Percentiles rank a stretch among this genome's conserved stretches.
phyloP scores from a whole-genome alignment of 1,140 invertebrate species.

The Caenorhabditis briggsae region DNA sequence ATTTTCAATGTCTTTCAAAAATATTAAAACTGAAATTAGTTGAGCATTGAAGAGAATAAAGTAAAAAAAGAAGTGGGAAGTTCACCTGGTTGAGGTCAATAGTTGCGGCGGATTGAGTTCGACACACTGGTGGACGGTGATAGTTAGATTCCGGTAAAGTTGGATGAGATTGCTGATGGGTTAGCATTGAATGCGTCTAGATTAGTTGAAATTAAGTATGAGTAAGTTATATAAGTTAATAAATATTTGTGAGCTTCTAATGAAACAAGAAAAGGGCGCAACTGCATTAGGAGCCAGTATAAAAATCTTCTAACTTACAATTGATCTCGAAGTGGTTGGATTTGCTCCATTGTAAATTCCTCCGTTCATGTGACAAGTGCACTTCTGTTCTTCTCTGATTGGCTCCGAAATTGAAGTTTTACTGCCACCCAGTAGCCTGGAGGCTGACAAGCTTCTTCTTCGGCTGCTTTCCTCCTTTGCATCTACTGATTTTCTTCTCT shows the following conservation, averaged over 20 bases:
- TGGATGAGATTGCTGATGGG: constrained; percentile 52
- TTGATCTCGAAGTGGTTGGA: constrained; percentile 10
- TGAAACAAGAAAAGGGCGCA: not conserved
- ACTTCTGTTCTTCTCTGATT: constrained; percentile 55
- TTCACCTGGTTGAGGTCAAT: constrained; percentile 39
- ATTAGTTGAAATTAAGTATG: constrained; percentile 13
- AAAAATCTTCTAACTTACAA: not conserved
- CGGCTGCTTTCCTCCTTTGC: constrained; percentile 45
- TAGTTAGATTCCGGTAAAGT: constrained; percentile 35
- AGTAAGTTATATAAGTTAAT: not conserved
- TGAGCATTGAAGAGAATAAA: not conserved
- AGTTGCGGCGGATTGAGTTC: constrained; percentile 49
- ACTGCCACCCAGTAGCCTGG: constrained; percentile 53
- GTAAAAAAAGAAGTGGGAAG: not conserved
- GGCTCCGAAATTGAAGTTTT: constrained; percentile 54
- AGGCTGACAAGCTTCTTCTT: constrained; percentile 62
- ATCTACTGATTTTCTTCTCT: constrained; percentile 63
- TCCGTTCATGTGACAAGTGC: constrained; percentile 57
- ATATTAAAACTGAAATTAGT: not conserved
- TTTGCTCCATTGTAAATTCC: constrained; percentile 53
- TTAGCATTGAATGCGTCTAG: constrained; percentile 30
- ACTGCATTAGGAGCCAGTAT: not conserved
- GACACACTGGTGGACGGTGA: constrained; percentile 41
- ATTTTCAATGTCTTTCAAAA: not conserved
- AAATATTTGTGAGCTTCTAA: not conserved